These are phyloP conservation scores for Fragum whitleyi DNA, from an alignment of 2,888 invertebrate species.

Conservation along the genomic window DNA sequence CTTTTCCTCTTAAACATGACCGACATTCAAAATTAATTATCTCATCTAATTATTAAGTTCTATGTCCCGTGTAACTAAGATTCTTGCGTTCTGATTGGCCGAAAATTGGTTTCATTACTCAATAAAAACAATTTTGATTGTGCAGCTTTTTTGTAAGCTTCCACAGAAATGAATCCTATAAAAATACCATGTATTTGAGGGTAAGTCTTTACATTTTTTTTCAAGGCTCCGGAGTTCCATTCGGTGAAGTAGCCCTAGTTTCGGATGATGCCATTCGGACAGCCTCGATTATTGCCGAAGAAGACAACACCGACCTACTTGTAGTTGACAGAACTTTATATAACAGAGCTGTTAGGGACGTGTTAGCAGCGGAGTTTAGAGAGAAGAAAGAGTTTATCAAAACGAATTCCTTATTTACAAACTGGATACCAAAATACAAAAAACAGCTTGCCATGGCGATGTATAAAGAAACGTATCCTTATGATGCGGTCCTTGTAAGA, in stretches of 20 bases:
- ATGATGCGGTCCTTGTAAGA: slow-evolving; percentile 79
- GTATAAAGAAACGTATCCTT: slow-evolving; percentile 80
- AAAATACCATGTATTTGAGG: too few species aligned
- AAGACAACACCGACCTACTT: slow-evolving; percentile 80
- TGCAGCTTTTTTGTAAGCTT: too few species aligned
- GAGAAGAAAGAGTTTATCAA: slow-evolving; percentile 83
- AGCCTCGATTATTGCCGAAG: slow-evolving; percentile 83
- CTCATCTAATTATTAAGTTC: too few species aligned
- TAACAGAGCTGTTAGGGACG: slow-evolving; percentile 81
- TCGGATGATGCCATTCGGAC: slow-evolving; percentile 83
- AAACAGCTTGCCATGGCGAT: slow-evolving; percentile 84
- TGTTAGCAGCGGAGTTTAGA: slow-evolving; percentile 82
- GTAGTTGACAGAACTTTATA: slow-evolving; percentile 83
- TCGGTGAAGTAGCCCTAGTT: slow-evolving; percentile 84
- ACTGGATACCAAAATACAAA: slow-evolving; percentile 83
- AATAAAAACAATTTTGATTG: too few species aligned
- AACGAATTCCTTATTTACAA: slow-evolving; percentile 77
- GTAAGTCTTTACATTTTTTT: too few species aligned
- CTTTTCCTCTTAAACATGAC: too few species aligned
- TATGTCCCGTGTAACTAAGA: too few species aligned
- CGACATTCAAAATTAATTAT: too few species aligned
- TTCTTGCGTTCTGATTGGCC: too few species aligned
- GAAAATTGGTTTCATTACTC: too few species aligned
- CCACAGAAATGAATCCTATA: too few species aligned
- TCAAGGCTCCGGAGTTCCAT: slow-evolving; percentile 82